Base-by-base conservation (phyloP, 2,797 vertebrate genomes). In the Characodon lateralis region DNA sequence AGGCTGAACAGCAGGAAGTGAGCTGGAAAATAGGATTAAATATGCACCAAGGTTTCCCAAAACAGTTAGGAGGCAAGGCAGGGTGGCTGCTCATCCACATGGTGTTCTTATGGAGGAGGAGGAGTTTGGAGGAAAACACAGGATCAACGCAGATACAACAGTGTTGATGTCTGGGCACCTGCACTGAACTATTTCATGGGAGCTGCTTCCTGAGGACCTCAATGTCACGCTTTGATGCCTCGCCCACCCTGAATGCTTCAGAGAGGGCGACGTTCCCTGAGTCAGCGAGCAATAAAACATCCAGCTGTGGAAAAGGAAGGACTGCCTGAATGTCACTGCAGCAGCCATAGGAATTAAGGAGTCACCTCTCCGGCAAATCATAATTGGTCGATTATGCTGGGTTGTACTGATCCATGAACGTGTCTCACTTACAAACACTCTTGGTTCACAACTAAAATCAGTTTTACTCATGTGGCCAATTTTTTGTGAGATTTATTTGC, bases 21-120 rank as follows among this genome's bases (percentile, higher is more conserved):
- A 82, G n/a, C 66, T 89, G 83, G 76, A 92, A 89, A 91, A 87
- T 83, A 39, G 75, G 80, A 87, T 91, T 89, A 87, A 82, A 88
- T 72, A 79, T 85, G 73, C 83, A 82, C 48, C 13, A 50, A 72
- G 65, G 70, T 74, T 77, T 74, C 76, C 80, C 68, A 77, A 77
- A 78, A 72, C 41, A 76, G 74, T 71, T 63, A 80, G 73, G 79
- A 78, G 50, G 71, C 55, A 22, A 76, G 22, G 79, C 50, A 53
- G 68, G 74, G 80, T 74, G 68, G 22, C 24, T 24, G 12, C 72
- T 77, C n/a, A 13, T 31, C 53, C 24, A 43, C 61, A 51, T 53
- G 31, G 46, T 63, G 43, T 22, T 59, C 2, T 65, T 10, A 39
- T 48, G 41, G 9, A 80, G 73, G 43, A 66, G 69, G 31, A 39